phyloP scores from a whole-genome alignment of 2,888 invertebrate species.

The Drosophila mimetica region DNA sequence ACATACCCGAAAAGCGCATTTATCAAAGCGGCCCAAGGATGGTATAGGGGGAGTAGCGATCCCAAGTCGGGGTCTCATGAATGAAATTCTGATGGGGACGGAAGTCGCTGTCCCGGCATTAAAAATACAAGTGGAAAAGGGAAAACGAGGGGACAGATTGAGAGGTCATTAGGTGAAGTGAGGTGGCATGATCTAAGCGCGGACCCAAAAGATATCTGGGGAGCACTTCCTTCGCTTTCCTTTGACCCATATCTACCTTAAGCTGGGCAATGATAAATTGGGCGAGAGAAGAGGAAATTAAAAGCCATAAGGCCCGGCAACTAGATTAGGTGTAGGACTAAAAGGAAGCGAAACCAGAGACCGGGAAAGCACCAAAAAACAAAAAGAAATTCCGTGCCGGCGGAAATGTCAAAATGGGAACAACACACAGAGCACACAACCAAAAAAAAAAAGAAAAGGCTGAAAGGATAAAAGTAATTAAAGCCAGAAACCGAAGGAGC shows the following conservation, averaged over 20 bases:
- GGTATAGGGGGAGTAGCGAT: constrained; percentile 43
- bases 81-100: constrained; percentile 58
- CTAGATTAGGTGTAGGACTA: constrained; percentile 55
- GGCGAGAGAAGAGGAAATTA: constrained; percentile 71
- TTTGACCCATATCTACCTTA: constrained; percentile 35
- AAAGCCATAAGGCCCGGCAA: constrained; percentile 72
- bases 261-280: constrained; percentile 71
- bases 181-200: constrained; percentile 64
- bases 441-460: constrained; percentile 42
- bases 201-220: constrained; percentile 19
- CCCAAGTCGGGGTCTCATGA: too few relatives aligned
- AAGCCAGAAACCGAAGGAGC: constrained; percentile 57
- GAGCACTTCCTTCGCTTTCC: background rate
- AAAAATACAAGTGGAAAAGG: background rate
- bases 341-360: constrained; percentile 33
- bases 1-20: constrained; percentile 80
- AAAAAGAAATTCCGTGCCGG: constrained; percentile 35
- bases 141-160: constrained; percentile 68
- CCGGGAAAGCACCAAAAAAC: constrained; percentile 21
- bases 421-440: constrained; percentile 14
- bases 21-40: constrained; percentile 69
- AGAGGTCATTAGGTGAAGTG: constrained; percentile 77
- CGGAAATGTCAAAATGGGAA: constrained; percentile 68
- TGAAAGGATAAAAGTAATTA: constrained; percentile 74
- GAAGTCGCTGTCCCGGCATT: constrained; percentile 30